Percentiles rank a stretch among this genome's conserved stretches.
Evolutionary conservation across 2,113 vertebrate genomes (phyloP).

Genomic region (human): GRCh38 chr7:101485001-101485500

Average conservation of each 20-base stretch:
- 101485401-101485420: background rate
- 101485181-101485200: background rate
- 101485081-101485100: no score
- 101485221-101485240: background rate
- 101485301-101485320: background rate
- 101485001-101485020: no score
- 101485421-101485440: background rate
- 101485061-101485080: no score
- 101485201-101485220: no score
- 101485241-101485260: background rate
- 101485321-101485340: background rate
- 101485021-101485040: no score
- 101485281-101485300: background rate
- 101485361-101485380: accelerated
- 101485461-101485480: background rate
- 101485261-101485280: background rate
- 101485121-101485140: no score
- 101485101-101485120: no score
- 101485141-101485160: no score
- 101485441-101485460: background rate
- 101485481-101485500: background rate
- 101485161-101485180: background rate
- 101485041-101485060: no score
- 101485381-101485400: background rate
- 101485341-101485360: background rate